Evolutionary conservation across 2,888 invertebrate genomes (phyloP).

Genomic region (Chalcis sispes): DNA sequence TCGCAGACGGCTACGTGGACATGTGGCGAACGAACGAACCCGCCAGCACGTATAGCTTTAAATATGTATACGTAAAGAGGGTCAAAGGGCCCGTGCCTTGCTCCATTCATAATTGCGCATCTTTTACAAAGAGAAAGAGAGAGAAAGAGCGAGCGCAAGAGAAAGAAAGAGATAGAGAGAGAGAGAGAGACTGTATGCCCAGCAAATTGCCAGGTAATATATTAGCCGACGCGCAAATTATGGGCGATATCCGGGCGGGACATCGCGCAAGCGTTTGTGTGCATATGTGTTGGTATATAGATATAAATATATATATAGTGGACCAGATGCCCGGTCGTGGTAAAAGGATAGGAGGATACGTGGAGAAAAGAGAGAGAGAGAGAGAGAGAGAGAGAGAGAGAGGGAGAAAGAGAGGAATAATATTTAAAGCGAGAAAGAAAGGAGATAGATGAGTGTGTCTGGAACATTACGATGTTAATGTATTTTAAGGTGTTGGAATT

Average conservation of each 20-base stretch:
- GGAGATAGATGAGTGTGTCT: not conserved
- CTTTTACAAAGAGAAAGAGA: slow-evolving; percentile 45
- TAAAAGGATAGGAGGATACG: not conserved
- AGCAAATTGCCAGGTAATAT: slow-evolving; percentile 75
- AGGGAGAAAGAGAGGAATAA: not conserved
- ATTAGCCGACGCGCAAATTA: slow-evolving; percentile 73
- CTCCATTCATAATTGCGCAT: slow-evolving; percentile 50
- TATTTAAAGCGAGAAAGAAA: no score
- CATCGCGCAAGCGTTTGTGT: slow-evolving; percentile 67
- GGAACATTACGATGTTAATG: not conserved
- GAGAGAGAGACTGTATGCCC: slow-evolving; percentile 63
- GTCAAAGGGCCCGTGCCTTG: slow-evolving; percentile 50
- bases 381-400: slow-evolving; percentile 7
- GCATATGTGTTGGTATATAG: not conserved
- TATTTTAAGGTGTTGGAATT: not conserved
- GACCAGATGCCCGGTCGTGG: slow-evolving; percentile 48
- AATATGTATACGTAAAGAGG: slow-evolving; percentile 22
- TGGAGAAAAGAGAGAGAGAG: not conserved
- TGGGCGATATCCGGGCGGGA: slow-evolving; percentile 73
- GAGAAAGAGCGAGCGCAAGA: not conserved
- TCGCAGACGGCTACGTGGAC: slow-evolving; percentile 39
- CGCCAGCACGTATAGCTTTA: not conserved
- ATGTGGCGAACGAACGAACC: slow-evolving; percentile 51
- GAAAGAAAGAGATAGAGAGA: slow-evolving; percentile 3
- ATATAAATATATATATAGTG: slow-evolving; percentile 2